Evolutionary conservation across 1,140 invertebrate genomes (phyloP), one percentile per base, ranked within the genome.

Genomic region (Palaemon carinicauda): DNA sequence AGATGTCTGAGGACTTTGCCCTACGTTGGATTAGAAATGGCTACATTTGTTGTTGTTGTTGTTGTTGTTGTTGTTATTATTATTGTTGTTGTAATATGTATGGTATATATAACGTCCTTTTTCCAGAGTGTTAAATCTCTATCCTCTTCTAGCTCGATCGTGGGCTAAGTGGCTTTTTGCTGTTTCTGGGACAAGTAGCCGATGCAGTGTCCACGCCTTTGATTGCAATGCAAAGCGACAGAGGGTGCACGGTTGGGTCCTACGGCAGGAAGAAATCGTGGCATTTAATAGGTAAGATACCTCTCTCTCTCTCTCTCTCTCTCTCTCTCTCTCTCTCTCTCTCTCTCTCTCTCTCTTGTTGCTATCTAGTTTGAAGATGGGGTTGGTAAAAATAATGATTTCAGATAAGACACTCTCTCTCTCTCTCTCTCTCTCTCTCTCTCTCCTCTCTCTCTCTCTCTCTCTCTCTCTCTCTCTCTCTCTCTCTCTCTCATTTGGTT

Each of bases 261-360:
- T 86, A 86, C 9, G 83, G 83, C 9, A 24, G 83, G 14, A 78
- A 77, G 53, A 86, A 86, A 51, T 71, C 77, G 12, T 86, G 83
- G 83, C 83, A 86, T 53, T 56, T 60, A 29, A 73, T 86, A 1
- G 83, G 83, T 86, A 21, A 3, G 83, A 4, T 9, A 2, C 1
- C 19, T 9, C 41, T 7, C 54, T 60, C 54, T 60, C 21, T 60
- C 54, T 60, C 21, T 60, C 54, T 60, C 21, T 60, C 54, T 60
- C 21, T 60, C 54, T 60, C 21, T 60, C 54, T 60, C 54, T 24
- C n/a, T n/a, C n/a, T n/a, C n/a, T n/a, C n/a, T n/a, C n/a, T n/a
- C n/a, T n/a, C n/a, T n/a, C n/a, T n/a, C n/a, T n/a, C n/a, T n/a
- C n/a, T n/a, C n/a, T n/a, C n/a, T n/a, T n/a, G n/a, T n/a, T n/a